Evolutionary conservation across 2,113 vertebrate genomes (phyloP).

Genomic region (Taurulus bubalis): DNA sequence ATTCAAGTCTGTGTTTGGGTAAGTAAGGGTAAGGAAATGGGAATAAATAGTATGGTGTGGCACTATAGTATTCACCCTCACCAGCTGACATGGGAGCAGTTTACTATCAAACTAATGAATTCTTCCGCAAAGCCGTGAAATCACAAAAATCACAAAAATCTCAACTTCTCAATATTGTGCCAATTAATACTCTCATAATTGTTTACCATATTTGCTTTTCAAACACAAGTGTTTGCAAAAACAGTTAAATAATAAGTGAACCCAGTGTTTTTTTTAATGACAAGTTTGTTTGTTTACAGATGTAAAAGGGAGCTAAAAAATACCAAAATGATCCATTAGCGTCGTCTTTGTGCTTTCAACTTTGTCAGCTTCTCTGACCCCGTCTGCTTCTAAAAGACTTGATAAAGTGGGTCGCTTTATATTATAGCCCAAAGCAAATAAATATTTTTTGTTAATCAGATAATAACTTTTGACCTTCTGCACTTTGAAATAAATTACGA

Average conservation of each 20-base stretch:
- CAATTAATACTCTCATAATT: not conserved
- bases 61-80: constrained; percentile 1
- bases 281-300: constrained; percentile 6
- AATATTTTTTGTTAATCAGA: constrained; percentile 63
- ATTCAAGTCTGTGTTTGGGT: constrained; percentile 66
- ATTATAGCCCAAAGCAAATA: constrained; percentile 38
- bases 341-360: constrained; percentile 16
- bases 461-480: constrained; percentile 44
- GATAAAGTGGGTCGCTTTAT: constrained; percentile 14
- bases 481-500: constrained; percentile 45
- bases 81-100: not conserved
- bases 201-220: not conserved
- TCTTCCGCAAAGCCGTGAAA: not conserved
- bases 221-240: not conserved
- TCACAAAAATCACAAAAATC: not conserved
- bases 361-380: not conserved
- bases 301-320: constrained; percentile 9
- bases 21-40: constrained; percentile 65
- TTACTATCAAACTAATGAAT: not conserved
- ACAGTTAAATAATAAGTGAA: not conserved
- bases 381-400: constrained; percentile 17
- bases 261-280: not conserved
- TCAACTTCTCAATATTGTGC: not conserved
- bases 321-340: not conserved
- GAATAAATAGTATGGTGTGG: constrained; percentile 48